Evolutionary conservation across 2,797 vertebrate genomes (phyloP).

Genomic region (Pipistrellus nathusii): DNA sequence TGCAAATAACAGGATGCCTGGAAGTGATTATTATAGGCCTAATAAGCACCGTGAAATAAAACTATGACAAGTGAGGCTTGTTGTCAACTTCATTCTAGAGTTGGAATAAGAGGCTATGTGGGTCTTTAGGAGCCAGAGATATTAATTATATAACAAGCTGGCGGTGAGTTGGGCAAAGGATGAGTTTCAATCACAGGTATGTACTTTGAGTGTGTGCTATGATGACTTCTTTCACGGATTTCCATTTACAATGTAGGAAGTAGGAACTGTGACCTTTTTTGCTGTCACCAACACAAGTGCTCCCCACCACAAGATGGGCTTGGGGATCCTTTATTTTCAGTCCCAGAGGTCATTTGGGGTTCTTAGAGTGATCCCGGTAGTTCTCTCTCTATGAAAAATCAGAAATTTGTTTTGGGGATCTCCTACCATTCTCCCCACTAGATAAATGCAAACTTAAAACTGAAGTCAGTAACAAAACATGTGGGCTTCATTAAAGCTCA

Average conservation of each 20-base stretch:
- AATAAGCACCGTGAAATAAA: constrained; percentile 6
- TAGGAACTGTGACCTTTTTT: background rate
- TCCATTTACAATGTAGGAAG: background rate
- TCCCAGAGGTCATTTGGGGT: constrained; percentile 88
- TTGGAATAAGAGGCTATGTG: background rate
- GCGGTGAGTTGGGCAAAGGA: background rate
- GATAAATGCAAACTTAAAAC: constrained; percentile 39
- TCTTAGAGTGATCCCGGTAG: constrained; percentile 90
- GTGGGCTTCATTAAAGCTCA: background rate
- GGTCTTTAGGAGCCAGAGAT: background rate
- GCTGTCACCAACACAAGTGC: constrained; percentile 88
- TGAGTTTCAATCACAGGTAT: background rate
- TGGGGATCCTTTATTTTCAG: constrained; percentile 88
- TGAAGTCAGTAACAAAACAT: background rate
- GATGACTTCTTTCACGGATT: background rate
- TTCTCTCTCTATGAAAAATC: constrained; percentile 88
- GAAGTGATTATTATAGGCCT: background rate
- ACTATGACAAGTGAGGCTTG: background rate
- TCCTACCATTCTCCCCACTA: constrained; percentile 86
- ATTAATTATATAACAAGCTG: background rate
- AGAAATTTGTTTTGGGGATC: constrained; percentile 80
- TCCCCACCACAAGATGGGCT: constrained; percentile 91
- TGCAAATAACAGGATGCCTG: background rate
- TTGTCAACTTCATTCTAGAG: background rate
- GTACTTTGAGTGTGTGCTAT: background rate